A percentile compares a stretch with the other conserved stretches of the same genome.
Evolutionary conservation across 2,888 invertebrate species (phyloP).

Genomic region (Meghimatium bilineatum): DNA sequence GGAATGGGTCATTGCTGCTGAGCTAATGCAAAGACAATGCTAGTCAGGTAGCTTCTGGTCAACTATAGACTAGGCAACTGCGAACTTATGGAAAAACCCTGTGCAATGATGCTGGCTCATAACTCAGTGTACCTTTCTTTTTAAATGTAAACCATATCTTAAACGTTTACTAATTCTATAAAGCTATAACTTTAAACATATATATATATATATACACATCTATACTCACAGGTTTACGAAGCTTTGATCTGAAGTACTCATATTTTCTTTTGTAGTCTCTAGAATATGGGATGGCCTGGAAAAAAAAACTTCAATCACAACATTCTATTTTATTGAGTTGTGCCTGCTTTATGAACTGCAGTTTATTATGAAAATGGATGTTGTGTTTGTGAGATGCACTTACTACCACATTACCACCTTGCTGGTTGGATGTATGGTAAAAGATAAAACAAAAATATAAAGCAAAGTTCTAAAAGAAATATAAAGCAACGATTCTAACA

Average conservation of each 20-base stretch:
- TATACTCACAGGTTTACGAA: slow-evolving; percentile 87
- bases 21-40: no score
- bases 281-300: slow-evolving; percentile 95
- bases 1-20: no score
- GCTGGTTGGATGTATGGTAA: neutral
- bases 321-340: neutral
- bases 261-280: slow-evolving; percentile 99
- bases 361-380: no score
- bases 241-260: slow-evolving; percentile 96
- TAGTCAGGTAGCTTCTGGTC: no score
- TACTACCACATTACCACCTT: no score
- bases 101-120: no score
- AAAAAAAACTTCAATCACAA: neutral
- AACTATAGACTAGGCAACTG: no score
- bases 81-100: no score
- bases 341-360: no score
- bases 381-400: no score
- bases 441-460: neutral
- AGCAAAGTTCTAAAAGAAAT: neutral
- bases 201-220: neutral
- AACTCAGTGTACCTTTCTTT: no score
- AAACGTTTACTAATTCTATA: neutral
- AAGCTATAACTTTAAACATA: neutral
- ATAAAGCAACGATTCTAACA: neutral
- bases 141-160: neutral